A percentile compares a stretch with the other conserved stretches of the same genome.
phyloP scores from a whole-genome alignment of 1,140 invertebrate genomes.

The Dendroctonus ponderosae region DNA sequence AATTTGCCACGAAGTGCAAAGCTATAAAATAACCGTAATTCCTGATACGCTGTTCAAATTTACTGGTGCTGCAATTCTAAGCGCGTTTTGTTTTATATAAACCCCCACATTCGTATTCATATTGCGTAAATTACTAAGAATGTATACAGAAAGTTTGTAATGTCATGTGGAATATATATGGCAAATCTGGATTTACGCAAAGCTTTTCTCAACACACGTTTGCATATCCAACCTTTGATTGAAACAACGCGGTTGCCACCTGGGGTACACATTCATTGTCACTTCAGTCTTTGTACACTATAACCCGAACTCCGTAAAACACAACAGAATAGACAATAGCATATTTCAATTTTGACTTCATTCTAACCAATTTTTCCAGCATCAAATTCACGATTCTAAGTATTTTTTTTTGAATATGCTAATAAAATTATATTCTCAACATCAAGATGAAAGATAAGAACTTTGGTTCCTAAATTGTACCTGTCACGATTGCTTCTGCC shows the following conservation, averaged over 20 bases:
- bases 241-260: slow-evolving; percentile 22
- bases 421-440: too few species aligned
- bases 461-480: too few species aligned
- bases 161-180: slow-evolving; percentile 42
- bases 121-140: slow-evolving; percentile 52
- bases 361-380: too few species aligned
- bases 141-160: slow-evolving; percentile 50
- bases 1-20: slow-evolving; percentile 46
- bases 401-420: too few species aligned
- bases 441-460: too few species aligned
- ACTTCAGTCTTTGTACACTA: neutral
- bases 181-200: slow-evolving; percentile 23
- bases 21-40: slow-evolving; percentile 49
- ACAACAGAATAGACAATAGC: too few species aligned
- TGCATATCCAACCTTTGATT: slow-evolving; percentile 24
- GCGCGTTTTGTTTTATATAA: slow-evolving; percentile 47
- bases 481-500: too few species aligned
- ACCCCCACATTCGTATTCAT: slow-evolving; percentile 50
- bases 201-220: slow-evolving; percentile 20
- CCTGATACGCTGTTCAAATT: slow-evolving; percentile 47
- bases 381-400: too few species aligned
- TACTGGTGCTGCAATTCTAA: slow-evolving; percentile 45
- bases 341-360: too few species aligned
- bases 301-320: neutral
- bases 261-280: slow-evolving; percentile 19